Evolutionary conservation across 2,113 vertebrate species (phyloP).

Genomic region (Cheilinus undulatus): DNA sequence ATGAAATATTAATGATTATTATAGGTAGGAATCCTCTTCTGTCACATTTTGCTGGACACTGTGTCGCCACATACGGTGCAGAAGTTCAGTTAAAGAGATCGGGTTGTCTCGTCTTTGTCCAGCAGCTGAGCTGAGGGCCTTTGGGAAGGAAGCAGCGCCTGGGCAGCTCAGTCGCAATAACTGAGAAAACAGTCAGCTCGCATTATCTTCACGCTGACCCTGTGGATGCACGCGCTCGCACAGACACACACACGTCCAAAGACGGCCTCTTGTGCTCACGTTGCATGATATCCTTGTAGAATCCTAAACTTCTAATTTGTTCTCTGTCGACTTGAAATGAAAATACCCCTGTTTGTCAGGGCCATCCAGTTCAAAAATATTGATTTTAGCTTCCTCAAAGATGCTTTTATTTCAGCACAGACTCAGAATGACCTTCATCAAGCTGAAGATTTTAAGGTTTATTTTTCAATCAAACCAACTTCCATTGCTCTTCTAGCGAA

Average conservation of each 20-base stretch:
- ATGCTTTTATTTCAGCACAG: no score
- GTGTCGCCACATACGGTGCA: slow-evolving; percentile 16
- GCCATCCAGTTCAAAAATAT: no score
- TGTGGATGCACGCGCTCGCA: slow-evolving; percentile 13
- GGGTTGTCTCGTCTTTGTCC: slow-evolving; percentile 43
- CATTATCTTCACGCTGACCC: slow-evolving; percentile 62
- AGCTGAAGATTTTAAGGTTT: neutral
- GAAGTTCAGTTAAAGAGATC: slow-evolving; percentile 34
- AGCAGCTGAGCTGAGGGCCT: slow-evolving; percentile 24
- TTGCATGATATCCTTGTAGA: slow-evolving; percentile 10
- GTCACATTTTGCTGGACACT: slow-evolving; percentile 18
- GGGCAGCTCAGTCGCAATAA: slow-evolving; percentile 30
- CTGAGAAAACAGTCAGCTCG: slow-evolving; percentile 56
- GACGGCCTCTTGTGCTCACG: neutral
- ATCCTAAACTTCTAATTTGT: slow-evolving; percentile 11
- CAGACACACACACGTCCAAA: neutral
- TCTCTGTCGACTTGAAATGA: slow-evolving; percentile 17
- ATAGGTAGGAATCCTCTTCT: neutral
- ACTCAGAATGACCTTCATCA: no score
- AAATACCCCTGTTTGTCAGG: slow-evolving; percentile 9
- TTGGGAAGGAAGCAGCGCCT: slow-evolving; percentile 30
- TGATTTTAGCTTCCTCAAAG: no score
- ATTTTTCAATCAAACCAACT: neutral
- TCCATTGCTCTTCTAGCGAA: neutral
- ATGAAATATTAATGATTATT: no score